Base-by-base conservation (phyloP, 1,140 invertebrate genomes). In the Aphelenchoides avenae region DNA sequence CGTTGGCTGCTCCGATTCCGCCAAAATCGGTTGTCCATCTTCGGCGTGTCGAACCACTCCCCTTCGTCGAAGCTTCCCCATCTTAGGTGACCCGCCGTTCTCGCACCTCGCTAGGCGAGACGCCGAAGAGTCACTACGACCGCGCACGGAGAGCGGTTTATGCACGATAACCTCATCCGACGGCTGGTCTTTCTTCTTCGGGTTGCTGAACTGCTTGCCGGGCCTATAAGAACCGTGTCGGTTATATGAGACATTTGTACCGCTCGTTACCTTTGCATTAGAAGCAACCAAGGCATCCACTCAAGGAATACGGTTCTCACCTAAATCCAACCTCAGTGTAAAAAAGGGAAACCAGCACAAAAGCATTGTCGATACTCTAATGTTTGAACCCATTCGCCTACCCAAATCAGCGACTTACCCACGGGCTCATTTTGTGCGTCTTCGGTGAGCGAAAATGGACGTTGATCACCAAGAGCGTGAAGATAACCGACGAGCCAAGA, bases 211-310 rank as follows among this genome's bases (percentile, higher is more conserved):
- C 30, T 60, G 57, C 30, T 60, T 60, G 5, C 57, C 11, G 2
- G 4, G 26, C n/a, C 5, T 18, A 5, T 3, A 18, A 18, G 2
- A 15, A 4, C 89, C 83, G 51, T 91, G 92, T 70, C 91, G 84
- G 73, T 86, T 86, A n/a, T n/a, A n/a, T n/a, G n/a, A n/a, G n/a
- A n/a, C n/a, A n/a, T n/a, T n/a, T n/a, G n/a, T n/a, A n/a, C n/a
- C n/a, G n/a, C n/a, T n/a, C n/a, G n/a, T n/a, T n/a, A n/a, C n/a
- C n/a, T n/a, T n/a, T n/a, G n/a, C 89, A 97, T 95, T 65, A 89
- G 84, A 71, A 97, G 84, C 69, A 94, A 81, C 84, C 89, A 93
- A 67, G 93, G 91, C 79, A 96, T 83, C 91, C 91, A 96, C 78
- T 88, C 88, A 68, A 95, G 84, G 81, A 96, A 91, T 75, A 93